Evolutionary conservation across 2,113 vertebrate genomes (phyloP).

Genomic region (Rhizomys pruinosus): DNA sequence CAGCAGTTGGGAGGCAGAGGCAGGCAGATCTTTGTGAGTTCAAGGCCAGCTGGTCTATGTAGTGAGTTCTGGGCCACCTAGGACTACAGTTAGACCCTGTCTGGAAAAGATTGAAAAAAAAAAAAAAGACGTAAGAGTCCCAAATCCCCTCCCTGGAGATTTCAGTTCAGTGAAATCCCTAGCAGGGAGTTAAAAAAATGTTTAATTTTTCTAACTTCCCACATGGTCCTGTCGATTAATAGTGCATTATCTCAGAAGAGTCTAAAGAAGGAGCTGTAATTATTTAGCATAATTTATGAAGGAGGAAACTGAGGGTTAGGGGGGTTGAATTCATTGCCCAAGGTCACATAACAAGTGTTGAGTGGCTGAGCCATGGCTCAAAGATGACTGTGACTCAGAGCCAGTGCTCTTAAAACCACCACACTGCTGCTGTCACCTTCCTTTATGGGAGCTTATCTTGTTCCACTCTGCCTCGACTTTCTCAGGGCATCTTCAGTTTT

Average conservation of each 20-base stretch:
- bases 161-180: not conserved
- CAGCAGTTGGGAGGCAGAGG: too few species aligned
- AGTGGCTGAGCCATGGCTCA: not conserved
- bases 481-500: conserved; percentile 12
- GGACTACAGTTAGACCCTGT: too few species aligned
- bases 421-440: not conserved
- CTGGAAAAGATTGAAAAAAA: too few species aligned
- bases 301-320: conserved; percentile 62
- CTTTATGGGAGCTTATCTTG: not conserved
- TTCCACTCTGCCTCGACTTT: not conserved
- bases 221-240: not conserved
- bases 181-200: not conserved
- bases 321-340: conserved; percentile 42
- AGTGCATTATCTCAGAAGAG: not conserved
- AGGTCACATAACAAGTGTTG: conserved; percentile 27
- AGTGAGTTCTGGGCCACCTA: too few species aligned
- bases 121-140: not conserved
- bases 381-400: conserved; percentile 15
- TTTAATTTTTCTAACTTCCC: not conserved
- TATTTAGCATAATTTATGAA: conserved; percentile 16
- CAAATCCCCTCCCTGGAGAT: not conserved
- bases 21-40: too few species aligned
- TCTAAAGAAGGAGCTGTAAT: conserved; percentile 24
- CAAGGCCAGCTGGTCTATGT: too few species aligned
- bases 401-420: not conserved